phyloP scores from a whole-genome alignment of 2,888 invertebrate genomes.

The Xanthia icteritia region DNA sequence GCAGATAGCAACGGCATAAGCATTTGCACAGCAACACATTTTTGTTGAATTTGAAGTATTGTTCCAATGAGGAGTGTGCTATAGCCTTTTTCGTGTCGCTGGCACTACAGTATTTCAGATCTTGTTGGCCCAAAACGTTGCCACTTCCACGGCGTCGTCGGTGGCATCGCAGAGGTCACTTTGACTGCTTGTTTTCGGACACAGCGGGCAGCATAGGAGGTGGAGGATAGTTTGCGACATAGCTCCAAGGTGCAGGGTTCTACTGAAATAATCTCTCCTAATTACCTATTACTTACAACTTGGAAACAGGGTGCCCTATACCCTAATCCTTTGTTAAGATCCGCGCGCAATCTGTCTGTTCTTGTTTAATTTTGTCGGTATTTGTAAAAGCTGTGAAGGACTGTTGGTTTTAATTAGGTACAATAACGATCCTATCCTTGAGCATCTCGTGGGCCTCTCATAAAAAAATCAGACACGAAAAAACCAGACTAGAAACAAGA shows the following conservation, averaged over 20 bases:
- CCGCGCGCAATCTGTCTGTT: background rate
- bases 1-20: background rate
- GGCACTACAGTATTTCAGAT: background rate
- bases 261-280: background rate
- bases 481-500: conserved; percentile 6
- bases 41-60: background rate
- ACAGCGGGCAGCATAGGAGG: no score
- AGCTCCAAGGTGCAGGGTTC: background rate
- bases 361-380: conserved; percentile 8
- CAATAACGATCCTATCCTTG: conserved; percentile 8
- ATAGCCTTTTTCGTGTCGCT: background rate
- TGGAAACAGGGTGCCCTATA: background rate
- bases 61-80: background rate
- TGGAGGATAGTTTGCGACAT: background rate
- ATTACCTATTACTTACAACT: background rate
- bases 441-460: conserved; percentile 9
- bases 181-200: no score
- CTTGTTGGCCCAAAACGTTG: background rate
- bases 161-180: no score
- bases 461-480: conserved; percentile 41
- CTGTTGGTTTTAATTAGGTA: conserved; percentile 38
- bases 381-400: conserved; percentile 34
- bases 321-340: background rate
- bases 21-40: background rate
- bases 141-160: no score